Evolutionary conservation across 2,888 invertebrate genomes (phyloP), one percentile per base, ranked within the genome.

Genomic region (Aethes cnicana): DNA sequence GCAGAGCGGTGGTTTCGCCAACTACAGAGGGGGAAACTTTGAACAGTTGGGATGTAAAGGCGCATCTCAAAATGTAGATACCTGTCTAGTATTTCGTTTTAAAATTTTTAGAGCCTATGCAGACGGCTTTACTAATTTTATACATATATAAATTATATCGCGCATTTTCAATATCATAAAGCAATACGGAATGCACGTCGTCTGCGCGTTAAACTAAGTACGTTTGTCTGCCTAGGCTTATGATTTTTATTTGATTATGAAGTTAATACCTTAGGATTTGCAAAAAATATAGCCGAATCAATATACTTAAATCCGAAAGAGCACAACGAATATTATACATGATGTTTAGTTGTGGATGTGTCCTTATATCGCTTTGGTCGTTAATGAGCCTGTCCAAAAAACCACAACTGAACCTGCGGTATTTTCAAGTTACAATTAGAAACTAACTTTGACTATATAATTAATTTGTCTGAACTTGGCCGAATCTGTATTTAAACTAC

Each of bases 361-460:
- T 52, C 62, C 61, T 62, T 65, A 59, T 47, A 39, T 58, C 61
- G 56, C 63, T 67, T 63, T 55, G 59, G 61, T 55, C 56, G 58
- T 32, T 37, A 60, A 64, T 59, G 62, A 68, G 66, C 63, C 62
- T 68, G 62, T 62, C 62, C 59, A 60, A 62, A 66, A 58, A 61
- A 58, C 60, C 63, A 59, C 59, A 64, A 59, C 62, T n/a, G n/a
- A 67, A 64, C 63, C 68, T 63, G 64, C 59, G 57, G 60, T 60
- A 59, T 67, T 69, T 72, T 62, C 59, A 62, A 62, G 63, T 43
- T 58, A 58, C 62, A 64, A 64, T 63, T 64, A 63, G 55, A 56
- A 63, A 57, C 47, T 47, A 25, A 48, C 52, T 33, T 46, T 41
- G 39, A 53, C 28, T 14, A 41, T 46, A 39, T 53, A 35, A 53